These are phyloP conservation scores for Drosophila mayaguana DNA, from an alignment of 2,888 invertebrate genomes.

Conservation along the genomic window DNA sequence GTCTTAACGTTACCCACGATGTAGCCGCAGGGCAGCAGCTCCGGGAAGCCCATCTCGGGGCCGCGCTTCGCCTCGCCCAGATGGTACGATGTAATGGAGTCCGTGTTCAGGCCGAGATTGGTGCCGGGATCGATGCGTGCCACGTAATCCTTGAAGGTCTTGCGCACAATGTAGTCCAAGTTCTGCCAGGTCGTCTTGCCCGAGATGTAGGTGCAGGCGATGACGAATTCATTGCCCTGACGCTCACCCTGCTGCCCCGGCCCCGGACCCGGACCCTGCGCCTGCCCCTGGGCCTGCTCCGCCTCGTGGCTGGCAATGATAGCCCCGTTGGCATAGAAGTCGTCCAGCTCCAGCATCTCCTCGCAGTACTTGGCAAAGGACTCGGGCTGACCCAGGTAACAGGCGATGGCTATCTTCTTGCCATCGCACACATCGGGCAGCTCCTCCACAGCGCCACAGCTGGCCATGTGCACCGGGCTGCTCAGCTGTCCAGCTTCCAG, in stretches of 20 bases:
- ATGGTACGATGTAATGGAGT: constrained; percentile 97
- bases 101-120: constrained; percentile 92
- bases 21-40: constrained; percentile 96
- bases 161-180: constrained; percentile 94
- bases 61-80: constrained; percentile 95
- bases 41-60: constrained; percentile 93
- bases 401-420: constrained; percentile 94
- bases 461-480: constrained; percentile 82
- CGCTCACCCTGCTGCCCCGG: constrained; percentile 85
- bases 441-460: constrained; percentile 86
- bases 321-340: constrained; percentile 87
- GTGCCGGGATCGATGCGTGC: constrained; percentile 96
- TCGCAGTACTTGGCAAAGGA: constrained; percentile 90
- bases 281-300: constrained; percentile 50
- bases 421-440: constrained; percentile 91
- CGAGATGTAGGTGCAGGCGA: constrained; percentile 95
- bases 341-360: constrained; percentile 88
- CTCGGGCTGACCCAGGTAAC: constrained; percentile 93
- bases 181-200: constrained; percentile 98
- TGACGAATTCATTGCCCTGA: constrained; percentile 89
- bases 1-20: constrained; percentile 94
- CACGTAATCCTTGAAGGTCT: constrained; percentile 97
- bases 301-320: constrained; percentile 85
- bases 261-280: constrained; percentile 82
- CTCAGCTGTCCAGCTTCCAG: constrained; percentile 78